Evolutionary conservation across 2,113 vertebrate species (phyloP), one percentile per base, ranked within the genome.

Genomic region (Gallinago media): DNA sequence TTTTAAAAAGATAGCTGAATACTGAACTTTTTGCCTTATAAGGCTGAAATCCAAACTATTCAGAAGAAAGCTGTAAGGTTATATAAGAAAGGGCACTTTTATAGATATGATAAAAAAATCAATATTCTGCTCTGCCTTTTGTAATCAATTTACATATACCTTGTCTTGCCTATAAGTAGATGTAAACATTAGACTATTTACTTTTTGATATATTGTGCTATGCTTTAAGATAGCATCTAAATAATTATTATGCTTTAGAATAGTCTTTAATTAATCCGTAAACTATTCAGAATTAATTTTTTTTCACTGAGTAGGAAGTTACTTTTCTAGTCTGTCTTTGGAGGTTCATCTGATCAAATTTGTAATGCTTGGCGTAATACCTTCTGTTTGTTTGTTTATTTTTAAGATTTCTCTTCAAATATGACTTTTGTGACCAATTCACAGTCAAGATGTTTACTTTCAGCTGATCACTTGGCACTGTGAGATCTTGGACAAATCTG

Each of bases 1-100:
- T 90, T 94, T 96, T 81, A 50, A 93, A 91, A 94, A 84, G 63
- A 38, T 63, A 38, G 38, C 38, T 38, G 38, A 38, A 38, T 38
- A 38, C 38, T 38, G 38, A 38, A 38, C 38, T 38, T 38, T 38
- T 38, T 38, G 38, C 38, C 38, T 38, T 38, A 38, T 38, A 38
- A 38, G 38, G 38, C 20, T 91, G 65, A 92, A 91, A 70, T 82
- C 9, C 23, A 72, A 52, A 42, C 42, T 11, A 13, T 58, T 80
- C 34, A 70, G 68, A 68, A 71, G 76, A 47, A 44, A 36, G 27
- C 14, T 52, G 15, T 44, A 67, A 27, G 22, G 38, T 47, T 67
- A 2, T 59, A 23, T 71, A 40, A 55, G 46, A 83, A 71, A 47
- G 12, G 3, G 0, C 47, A 17, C 36, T 5, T 78, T 73, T 46